Percentiles rank a stretch among this genome's conserved stretches.
These are phyloP conservation scores for Acleris holmiana DNA, from an alignment of 2,888 invertebrate species.

Conservation along the genomic window DNA sequence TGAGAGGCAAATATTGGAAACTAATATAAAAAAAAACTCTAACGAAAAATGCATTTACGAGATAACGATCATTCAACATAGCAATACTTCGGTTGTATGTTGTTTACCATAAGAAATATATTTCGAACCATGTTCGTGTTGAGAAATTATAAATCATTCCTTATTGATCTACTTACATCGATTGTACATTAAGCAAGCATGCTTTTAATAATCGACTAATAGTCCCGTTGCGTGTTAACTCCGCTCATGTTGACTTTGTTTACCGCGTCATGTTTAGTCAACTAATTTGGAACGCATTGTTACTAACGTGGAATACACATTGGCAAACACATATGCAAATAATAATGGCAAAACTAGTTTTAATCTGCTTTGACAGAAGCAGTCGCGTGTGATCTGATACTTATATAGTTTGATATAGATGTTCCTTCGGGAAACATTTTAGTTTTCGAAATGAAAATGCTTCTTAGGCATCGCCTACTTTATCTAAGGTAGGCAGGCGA, in stretches of 20 bases:
- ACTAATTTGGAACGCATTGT: slow-evolving; percentile 22
- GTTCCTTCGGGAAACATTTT: too few relatives aligned
- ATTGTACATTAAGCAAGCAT: slow-evolving; percentile 69
- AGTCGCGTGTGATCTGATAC: too few relatives aligned
- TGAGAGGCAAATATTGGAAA: too few relatives aligned
- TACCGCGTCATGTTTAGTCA: slow-evolving; percentile 40
- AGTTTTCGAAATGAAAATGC: too few relatives aligned
- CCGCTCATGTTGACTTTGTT: slow-evolving; percentile 53
- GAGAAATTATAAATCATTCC: slow-evolving; percentile 61
- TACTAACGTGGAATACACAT: slow-evolving; percentile 5
- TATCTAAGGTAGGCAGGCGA: too few relatives aligned
- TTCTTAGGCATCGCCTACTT: too few relatives aligned
- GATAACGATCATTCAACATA: too few relatives aligned
- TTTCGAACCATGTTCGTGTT: slow-evolving; percentile 24
- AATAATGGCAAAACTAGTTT: neutral
- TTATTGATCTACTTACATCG: slow-evolving; percentile 65
- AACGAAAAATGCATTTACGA: too few relatives aligned
- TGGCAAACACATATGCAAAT: neutral
- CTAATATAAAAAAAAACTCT: too few relatives aligned
- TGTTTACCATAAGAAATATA: too few relatives aligned
- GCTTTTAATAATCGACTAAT: slow-evolving; percentile 71
- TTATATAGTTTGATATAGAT: too few relatives aligned
- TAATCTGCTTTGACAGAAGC: neutral
- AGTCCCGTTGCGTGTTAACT: slow-evolving; percentile 63
- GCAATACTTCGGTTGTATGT: too few relatives aligned